Percentiles rank a stretch among this genome's conserved stretches.
Evolutionary conservation across 37 sponge, comb jelly and placozoan genomes (phyloP).

Genomic region (Theonella swinhoei): DNA sequence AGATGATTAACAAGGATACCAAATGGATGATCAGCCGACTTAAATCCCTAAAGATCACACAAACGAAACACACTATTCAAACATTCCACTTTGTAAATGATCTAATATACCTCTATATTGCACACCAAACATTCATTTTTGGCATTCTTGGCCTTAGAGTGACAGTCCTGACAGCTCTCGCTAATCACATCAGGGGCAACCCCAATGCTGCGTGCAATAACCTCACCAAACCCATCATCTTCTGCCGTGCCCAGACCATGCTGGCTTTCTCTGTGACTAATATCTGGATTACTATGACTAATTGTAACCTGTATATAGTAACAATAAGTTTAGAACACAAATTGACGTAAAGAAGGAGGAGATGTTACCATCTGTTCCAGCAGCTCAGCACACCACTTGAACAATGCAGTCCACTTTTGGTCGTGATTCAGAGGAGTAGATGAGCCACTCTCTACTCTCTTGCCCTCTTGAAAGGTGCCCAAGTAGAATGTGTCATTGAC

Average conservation of each 20-base stretch:
- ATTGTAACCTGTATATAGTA: constrained; percentile 17
- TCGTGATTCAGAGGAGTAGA: constrained; percentile 10
- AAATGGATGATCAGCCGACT: constrained; percentile 51
- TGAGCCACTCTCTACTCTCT: background rate
- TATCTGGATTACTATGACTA: background rate
- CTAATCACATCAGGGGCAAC: constrained; percentile 13
- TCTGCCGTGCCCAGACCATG: background rate
- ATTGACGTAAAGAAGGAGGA: no score
- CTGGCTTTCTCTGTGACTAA: constrained; percentile 17
- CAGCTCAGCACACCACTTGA: constrained; percentile 1
- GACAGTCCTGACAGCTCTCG: background rate
- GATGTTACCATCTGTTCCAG: constrained; percentile 40
- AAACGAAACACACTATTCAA: background rate
- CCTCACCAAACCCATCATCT: background rate
- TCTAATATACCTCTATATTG: constrained; percentile 25
- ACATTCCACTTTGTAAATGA: background rate
- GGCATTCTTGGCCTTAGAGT: background rate
- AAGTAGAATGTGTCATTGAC: background rate
- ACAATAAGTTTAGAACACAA: no score
- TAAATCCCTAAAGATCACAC: constrained; percentile 30
- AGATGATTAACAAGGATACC: constrained; percentile 63
- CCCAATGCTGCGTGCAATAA: background rate
- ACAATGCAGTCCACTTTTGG: constrained; percentile 40
- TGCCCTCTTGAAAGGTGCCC: background rate
- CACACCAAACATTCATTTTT: constrained; percentile 22